These are phyloP conservation scores for Callipepla squamata DNA, from an alignment of 2,113 vertebrate genomes.

Conservation along the genomic window DNA sequence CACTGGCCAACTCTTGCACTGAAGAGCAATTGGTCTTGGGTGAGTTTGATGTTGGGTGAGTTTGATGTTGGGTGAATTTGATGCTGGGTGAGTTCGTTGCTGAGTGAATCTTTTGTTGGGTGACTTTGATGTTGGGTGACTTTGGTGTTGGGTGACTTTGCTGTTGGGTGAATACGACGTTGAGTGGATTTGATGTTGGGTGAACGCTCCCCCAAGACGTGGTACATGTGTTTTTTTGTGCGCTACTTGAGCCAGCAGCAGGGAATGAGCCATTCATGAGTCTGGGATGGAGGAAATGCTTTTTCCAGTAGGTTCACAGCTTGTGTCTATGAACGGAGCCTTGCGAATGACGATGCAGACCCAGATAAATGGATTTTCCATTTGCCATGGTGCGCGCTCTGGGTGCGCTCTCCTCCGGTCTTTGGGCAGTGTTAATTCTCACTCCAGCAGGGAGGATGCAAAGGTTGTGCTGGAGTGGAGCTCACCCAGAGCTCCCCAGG, in stretches of 20 bases:
- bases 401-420: neutral
- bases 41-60: neutral
- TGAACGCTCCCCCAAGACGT: fast-evolving
- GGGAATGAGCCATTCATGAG: neutral
- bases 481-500: neutral
- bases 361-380: neutral
- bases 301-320: neutral
- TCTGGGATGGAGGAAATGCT: neutral
- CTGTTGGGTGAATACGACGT: too few species aligned
- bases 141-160: too few species aligned
- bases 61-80: neutral
- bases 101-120: too few species aligned
- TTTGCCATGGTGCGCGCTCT: fast-evolving
- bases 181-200: neutral
- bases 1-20: neutral
- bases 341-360: neutral
- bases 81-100: too few species aligned
- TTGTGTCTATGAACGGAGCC: neutral
- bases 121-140: too few species aligned
- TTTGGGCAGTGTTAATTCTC: neutral
- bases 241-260: neutral
- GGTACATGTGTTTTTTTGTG: neutral
- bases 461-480: neutral
- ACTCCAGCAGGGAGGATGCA: neutral
- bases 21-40: neutral